Conservation (phyloP, 2,113 vertebrate species). For the Paracanthobrama guichenoti region DNA sequence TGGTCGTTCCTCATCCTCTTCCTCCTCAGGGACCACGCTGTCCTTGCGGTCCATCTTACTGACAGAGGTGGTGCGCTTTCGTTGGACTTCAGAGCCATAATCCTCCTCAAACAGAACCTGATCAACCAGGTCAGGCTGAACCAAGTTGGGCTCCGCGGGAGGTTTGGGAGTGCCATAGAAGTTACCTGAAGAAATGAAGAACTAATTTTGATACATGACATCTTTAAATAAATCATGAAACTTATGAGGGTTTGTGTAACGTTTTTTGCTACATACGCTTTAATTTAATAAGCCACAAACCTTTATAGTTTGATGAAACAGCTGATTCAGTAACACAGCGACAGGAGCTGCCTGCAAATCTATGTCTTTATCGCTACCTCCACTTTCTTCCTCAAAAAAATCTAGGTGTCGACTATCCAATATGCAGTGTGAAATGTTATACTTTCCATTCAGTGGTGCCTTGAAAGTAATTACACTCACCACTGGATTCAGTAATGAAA, state of each 20-base stretch:
- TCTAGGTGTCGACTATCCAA: constrained; percentile 28
- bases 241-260: neutral
- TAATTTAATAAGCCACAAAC: neutral
- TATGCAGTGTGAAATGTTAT: constrained; percentile 46
- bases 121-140: constrained; percentile 94
- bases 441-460: constrained; percentile 84
- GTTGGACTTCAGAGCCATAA: constrained; percentile 91
- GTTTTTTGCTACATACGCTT: neutral
- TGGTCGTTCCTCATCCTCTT: constrained; percentile 95
- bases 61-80: constrained; percentile 94
- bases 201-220: neutral
- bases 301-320: neutral
- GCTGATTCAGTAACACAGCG: neutral
- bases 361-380: neutral
- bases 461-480: constrained; percentile 75
- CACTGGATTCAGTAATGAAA: constrained; percentile 56
- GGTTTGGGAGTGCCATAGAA: constrained; percentile 98
- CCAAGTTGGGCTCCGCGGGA: constrained; percentile 91
- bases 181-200: constrained; percentile 78
- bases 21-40: constrained; percentile 92
- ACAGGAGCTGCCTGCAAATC: neutral
- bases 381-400: constrained; percentile 12
- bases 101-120: constrained; percentile 97
- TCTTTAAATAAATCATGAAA: neutral
- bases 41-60: constrained; percentile 98